Percentiles rank a stretch among this genome's conserved stretches.
These are phyloP conservation scores for Puma concolor DNA, from an alignment of 2,113 vertebrate genomes.

Conservation along the genomic window DNA sequence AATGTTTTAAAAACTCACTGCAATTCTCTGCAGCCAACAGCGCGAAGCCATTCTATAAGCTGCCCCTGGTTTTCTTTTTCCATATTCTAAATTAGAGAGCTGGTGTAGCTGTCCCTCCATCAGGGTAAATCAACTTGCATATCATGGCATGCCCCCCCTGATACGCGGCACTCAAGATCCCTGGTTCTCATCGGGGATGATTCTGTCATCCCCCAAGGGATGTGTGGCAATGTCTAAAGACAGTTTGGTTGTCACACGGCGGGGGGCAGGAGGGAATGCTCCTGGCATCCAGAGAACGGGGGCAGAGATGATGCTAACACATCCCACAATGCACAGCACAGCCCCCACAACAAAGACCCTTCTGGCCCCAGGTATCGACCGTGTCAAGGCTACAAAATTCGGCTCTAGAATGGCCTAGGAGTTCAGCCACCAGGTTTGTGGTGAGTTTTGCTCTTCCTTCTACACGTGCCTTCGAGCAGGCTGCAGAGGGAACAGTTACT, in stretches of 20 bases:
- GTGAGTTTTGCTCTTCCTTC: background rate
- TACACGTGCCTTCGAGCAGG: background rate
- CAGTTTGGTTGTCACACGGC: background rate
- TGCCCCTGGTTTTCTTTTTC: background rate
- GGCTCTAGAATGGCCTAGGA: background rate
- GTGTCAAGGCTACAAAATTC: background rate
- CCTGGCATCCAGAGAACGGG: background rate
- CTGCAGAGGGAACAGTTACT: background rate
- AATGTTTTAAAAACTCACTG: background rate
- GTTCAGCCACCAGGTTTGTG: background rate
- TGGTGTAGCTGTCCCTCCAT: background rate
- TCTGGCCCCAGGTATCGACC: background rate
- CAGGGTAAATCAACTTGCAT: background rate
- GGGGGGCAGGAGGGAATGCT: background rate
- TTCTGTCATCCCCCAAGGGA: background rate
- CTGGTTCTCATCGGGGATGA: background rate
- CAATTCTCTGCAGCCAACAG: background rate
- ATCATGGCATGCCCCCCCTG: fast-evolving
- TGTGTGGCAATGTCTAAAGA: background rate
- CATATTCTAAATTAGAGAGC: background rate
- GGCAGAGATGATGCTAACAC: background rate
- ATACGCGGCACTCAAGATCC: background rate
- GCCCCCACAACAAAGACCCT: background rate
- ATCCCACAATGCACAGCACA: background rate
- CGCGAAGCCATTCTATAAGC: background rate